A percentile compares a stretch with the other conserved stretches of the same genome.
Evolutionary conservation across 2,888 invertebrate species (phyloP).

Genomic region (Drosophila putrida): DNA sequence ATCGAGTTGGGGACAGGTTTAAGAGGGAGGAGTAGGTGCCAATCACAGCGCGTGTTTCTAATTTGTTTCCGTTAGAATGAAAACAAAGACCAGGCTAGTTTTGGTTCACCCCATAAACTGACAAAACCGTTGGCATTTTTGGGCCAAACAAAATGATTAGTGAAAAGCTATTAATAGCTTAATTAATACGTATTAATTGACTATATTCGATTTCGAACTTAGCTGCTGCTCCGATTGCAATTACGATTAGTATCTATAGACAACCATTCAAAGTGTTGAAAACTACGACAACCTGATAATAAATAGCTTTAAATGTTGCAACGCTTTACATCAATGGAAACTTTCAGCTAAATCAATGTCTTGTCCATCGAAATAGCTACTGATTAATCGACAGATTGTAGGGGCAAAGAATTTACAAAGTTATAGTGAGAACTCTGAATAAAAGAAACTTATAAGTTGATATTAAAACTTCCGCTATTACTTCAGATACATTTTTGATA

Average conservation of each 20-base stretch:
- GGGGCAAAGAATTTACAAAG: background rate
- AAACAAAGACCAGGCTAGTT: conserved; percentile 25
- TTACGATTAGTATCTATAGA: background rate
- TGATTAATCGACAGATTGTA: conserved; percentile 32
- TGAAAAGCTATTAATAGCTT: conserved; percentile 75
- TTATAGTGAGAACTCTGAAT: conserved; percentile 2
- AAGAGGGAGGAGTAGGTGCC: conserved; percentile 26
- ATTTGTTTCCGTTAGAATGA: conserved; percentile 39
- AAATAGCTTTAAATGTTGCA: conserved; percentile 3
- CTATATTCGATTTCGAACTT: conserved; percentile 42
- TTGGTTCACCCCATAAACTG: conserved; percentile 19
- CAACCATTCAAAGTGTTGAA: background rate
- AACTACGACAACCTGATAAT: background rate
- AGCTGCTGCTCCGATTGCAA: background rate
- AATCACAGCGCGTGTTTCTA: conserved; percentile 66
- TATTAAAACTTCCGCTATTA: background rate
- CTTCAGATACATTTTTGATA: background rate
- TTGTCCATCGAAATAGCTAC: conserved; percentile 6
- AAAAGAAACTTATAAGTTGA: background rate
- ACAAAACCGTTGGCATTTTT: conserved; percentile 23
- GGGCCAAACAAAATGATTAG: conserved; percentile 78
- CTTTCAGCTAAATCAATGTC: background rate
- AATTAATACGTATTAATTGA: conserved; percentile 71
- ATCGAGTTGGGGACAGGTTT: background rate
- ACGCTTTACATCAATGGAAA: conserved; percentile 9